Evolutionary conservation across 2,888 invertebrate species (phyloP), one percentile per base, ranked within the genome.

Genomic region (Junonia oenone): DNA sequence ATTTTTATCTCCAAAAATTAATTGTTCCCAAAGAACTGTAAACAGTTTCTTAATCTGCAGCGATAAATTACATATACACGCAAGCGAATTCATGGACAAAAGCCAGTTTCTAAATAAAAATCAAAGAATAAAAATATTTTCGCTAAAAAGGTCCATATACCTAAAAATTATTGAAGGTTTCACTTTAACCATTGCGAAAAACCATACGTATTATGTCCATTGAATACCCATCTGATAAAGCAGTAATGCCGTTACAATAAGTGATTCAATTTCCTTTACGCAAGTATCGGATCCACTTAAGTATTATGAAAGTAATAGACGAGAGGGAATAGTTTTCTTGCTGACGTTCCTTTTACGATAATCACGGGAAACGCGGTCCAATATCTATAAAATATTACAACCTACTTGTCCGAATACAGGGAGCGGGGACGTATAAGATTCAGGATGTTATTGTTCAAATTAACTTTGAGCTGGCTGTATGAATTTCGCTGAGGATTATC

Each of bases 291-390:
- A 83, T 86, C 87, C 86, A 88, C 88, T 89, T 89, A 86, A 86
- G 85, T 87, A 88, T 89, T 90, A 90, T 86, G 85, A 86, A 81
- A 83, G 89, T 81, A 86, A 87, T 86, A 85, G 80, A 82, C 68
- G 78, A 76, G 76, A 79, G 77, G 77, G 83, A 87, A 88, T 87
- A 87, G 89, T 90, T 90, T 89, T 88, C 86, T 83, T 86, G 88
- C 87, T 87, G 88, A 88, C 83, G 84, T 81, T 90, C 80, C 85
- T 87, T 88, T 88, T 87, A 87, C 86, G 86, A 87, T 89, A 89
- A 89, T 86, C 86, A 87, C 77, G 80, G 81, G 78, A 82, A 87
- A 85, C 79, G 83, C 81, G 83, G 84, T 86, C 83, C 85, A 85
- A 88, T 89, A 89, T 85, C 88, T 83, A 88, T 89, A 89, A 89